phyloP scores from a whole-genome alignment of 2,888 invertebrate genomes.

The Drosophila hamatofila region DNA sequence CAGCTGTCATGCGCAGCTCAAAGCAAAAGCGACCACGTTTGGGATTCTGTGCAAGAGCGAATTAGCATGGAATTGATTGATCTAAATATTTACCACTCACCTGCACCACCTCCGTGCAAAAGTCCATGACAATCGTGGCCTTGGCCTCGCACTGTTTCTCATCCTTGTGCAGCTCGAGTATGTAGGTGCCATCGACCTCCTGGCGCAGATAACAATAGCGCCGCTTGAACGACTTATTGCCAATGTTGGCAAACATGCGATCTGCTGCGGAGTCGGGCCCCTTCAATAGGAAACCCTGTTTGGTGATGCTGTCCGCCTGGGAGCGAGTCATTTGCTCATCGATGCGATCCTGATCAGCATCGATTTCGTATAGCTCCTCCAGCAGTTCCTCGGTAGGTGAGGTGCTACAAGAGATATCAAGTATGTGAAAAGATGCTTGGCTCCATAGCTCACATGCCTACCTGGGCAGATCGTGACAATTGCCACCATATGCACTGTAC shows the following conservation, averaged over 20 bases:
- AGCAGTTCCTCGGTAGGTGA: slow-evolving; percentile 88
- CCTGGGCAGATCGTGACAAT: slow-evolving; percentile 94
- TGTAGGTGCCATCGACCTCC: slow-evolving; percentile 96
- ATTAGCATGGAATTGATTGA: neutral
- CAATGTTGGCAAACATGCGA: slow-evolving; percentile 95
- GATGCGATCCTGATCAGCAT: slow-evolving; percentile 93
- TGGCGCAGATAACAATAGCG: slow-evolving; percentile 94
- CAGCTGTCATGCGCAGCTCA: slow-evolving; percentile 94
- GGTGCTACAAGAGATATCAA: slow-evolving; percentile 65
- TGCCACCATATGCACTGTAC: slow-evolving; percentile 94
- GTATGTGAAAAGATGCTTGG: neutral
- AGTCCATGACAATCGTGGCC: slow-evolving; percentile 96
- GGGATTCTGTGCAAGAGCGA: slow-evolving; percentile 87
- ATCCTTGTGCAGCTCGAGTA: slow-evolving; percentile 96
- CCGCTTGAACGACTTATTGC: slow-evolving; percentile 96
- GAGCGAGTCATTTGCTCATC: slow-evolving; percentile 89
- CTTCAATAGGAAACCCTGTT: slow-evolving; percentile 95
- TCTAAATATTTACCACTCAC: slow-evolving; percentile 83
- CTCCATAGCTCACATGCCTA: slow-evolving; percentile 77
- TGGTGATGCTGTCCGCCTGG: slow-evolving; percentile 92
- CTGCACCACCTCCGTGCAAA: slow-evolving; percentile 95
- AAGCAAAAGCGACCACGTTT: slow-evolving; percentile 95
- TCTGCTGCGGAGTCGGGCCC: slow-evolving; percentile 96
- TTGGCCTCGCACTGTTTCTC: slow-evolving; percentile 96
- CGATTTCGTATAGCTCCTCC: slow-evolving; percentile 95